Evolutionary conservation across 2,113 vertebrate species (phyloP), one percentile per base, ranked within the genome.

Genomic region (Hypomesus transpacificus): DNA sequence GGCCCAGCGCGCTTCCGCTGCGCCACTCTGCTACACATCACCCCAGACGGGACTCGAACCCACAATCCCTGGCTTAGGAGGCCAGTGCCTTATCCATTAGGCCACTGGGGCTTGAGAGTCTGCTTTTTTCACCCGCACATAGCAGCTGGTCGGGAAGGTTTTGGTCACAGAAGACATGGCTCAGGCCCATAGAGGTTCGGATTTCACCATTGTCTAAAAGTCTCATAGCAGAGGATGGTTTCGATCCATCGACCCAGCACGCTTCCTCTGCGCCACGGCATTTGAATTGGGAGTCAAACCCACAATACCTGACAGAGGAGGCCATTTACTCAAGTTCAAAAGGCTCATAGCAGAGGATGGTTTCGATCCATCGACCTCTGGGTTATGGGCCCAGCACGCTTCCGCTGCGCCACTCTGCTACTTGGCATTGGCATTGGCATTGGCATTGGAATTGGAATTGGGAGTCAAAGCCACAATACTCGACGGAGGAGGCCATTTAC

Each of bases 341-440:
- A 24, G 24, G 1, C 24, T 24, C 31, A 34, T 77, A 77, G 75
- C 75, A 77, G 75, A 77, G 75, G 64, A 72, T 73, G 70, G 75
- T 77, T 77, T 77, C 75, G 31, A 86, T 86, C 82, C 84, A 86
- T 86, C 84, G 82, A 84, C 82, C 82, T 86, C 82, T 86, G 82
- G 82, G 84, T 84, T 84, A 84, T 84, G 84, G 82, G 84, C 80
- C 84, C 82, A 84, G 84, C 82, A 86, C 84, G 84, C 80, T 84
- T 86, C 84, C 80, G 82, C 80, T 86, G 82, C 82, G 82, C 84
- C 84, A 86, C 82, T 84, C 80, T 86, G 82, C 84, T 85, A 24
- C 24, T 24, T 24, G 54, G 3, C 14, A n/a, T n/a, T n/a, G n/a
- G n/a, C n/a, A n/a, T n/a, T n/a, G n/a, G n/a, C n/a, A n/a, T n/a